Evolutionary conservation across 2,797 vertebrate species (phyloP).

Genomic region (Melanogrammus aeglefinus): DNA sequence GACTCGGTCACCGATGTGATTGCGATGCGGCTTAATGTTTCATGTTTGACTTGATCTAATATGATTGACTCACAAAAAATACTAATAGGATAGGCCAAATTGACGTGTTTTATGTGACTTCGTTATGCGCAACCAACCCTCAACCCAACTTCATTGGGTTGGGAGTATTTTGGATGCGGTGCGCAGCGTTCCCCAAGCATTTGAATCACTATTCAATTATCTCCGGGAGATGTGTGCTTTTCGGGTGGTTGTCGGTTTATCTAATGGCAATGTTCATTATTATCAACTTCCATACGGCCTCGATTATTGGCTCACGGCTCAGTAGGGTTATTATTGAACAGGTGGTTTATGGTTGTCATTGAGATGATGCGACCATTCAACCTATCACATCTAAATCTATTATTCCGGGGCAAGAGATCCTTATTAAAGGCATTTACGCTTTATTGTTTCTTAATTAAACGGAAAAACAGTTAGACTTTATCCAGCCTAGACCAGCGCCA

Average conservation of each 20-base stretch:
- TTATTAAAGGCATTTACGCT: neutral
- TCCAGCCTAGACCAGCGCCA: slow-evolving; percentile 34
- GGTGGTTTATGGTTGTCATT: slow-evolving; percentile 50
- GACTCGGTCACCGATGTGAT: too few relatives aligned
- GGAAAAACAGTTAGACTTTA: neutral
- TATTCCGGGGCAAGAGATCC: neutral
- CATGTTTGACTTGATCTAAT: too few relatives aligned
- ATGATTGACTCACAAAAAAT: too few relatives aligned
- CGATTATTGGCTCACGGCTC: neutral
- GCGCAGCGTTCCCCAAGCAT: too few relatives aligned
- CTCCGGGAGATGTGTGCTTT: neutral
- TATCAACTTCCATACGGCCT: neutral
- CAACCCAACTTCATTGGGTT: too few relatives aligned
- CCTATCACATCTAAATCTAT: neutral
- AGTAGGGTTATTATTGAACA: slow-evolving; percentile 45
- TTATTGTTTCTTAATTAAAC: neutral
- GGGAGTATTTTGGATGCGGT: too few relatives aligned
- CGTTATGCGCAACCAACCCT: too few relatives aligned
- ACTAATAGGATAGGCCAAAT: too few relatives aligned
- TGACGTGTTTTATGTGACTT: too few relatives aligned
- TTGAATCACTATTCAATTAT: too few relatives aligned
- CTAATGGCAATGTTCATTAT: neutral
- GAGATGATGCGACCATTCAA: neutral
- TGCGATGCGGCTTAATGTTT: too few relatives aligned
- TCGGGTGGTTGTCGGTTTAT: too few relatives aligned